These are phyloP conservation scores for Puffinus mauretanicus DNA, from an alignment of 2,113 vertebrate species.

Conservation along the genomic window DNA sequence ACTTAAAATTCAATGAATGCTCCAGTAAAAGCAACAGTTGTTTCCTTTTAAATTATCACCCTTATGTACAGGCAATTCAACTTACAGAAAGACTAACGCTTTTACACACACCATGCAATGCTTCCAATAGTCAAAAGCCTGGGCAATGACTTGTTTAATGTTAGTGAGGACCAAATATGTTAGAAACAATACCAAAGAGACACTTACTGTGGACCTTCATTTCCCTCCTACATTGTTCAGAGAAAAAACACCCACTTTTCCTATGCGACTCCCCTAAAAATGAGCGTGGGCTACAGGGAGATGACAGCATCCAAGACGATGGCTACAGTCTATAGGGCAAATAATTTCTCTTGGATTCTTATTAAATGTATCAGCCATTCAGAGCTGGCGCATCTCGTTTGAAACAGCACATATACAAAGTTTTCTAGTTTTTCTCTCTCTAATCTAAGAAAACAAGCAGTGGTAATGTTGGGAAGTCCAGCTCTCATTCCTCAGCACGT, in stretches of 20 bases:
- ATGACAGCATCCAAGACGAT: background rate
- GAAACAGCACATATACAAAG: background rate
- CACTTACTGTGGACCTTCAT: background rate
- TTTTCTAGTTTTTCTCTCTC: background rate
- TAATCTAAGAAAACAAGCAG: background rate
- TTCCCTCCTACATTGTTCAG: background rate
- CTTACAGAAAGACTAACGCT: background rate
- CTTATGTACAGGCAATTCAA: background rate
- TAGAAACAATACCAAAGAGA: background rate
- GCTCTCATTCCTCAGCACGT: rapidly evolving
- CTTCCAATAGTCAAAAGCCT: background rate
- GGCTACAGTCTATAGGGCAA: background rate
- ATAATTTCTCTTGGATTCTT: background rate
- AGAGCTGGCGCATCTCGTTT: background rate
- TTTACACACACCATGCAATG: background rate
- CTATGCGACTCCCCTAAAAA: background rate
- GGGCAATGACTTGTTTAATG: background rate
- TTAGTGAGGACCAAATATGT: background rate
- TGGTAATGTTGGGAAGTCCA: background rate
- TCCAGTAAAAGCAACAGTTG: background rate
- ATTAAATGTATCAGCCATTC: background rate
- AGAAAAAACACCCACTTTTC: background rate
- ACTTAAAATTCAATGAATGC: background rate
- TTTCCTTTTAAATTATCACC: background rate
- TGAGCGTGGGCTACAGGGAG: background rate